A percentile compares a stretch with the other conserved stretches of the same genome.
phyloP scores from a whole-genome alignment of 2,888 invertebrate species.

The Epistrophe eligans region DNA sequence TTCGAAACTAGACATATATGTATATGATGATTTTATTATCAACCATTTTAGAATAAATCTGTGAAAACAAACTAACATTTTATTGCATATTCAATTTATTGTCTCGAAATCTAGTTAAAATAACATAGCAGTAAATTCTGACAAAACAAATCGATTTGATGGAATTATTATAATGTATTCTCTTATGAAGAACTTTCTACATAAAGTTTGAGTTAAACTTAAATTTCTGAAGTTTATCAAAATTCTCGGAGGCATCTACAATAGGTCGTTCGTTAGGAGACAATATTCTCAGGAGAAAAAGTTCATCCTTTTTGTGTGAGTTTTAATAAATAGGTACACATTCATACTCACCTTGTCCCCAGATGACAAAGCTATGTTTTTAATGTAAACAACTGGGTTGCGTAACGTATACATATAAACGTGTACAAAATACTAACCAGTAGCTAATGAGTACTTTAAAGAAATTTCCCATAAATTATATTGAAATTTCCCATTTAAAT shows the following conservation, averaged over 20 bases:
- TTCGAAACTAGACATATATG: too few species aligned
- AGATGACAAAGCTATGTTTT: not conserved
- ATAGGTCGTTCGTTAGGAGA: conserved; percentile 41
- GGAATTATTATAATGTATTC: conserved; percentile 29
- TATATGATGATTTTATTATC: too few species aligned
- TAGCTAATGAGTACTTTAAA: not conserved
- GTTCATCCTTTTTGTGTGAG: conserved; percentile 28
- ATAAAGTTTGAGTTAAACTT: not conserved
- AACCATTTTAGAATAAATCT: not conserved
- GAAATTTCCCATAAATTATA: not conserved
- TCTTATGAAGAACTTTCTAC: not conserved
- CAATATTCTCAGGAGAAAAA: conserved; percentile 12
- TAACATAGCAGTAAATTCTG: not conserved
- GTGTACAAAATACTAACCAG: not conserved
- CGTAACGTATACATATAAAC: too few species aligned
- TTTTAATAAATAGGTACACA: not conserved
- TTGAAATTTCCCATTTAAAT: not conserved
- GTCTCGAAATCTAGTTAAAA: not conserved
- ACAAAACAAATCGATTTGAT: conserved; percentile 50
- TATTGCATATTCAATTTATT: conserved; percentile 36
- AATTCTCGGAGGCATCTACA: conserved; percentile 10
- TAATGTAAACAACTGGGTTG: not conserved
- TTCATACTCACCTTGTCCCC: not conserved
- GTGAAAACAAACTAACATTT: conserved; percentile 36
- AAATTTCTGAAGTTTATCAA: conserved; percentile 15